Evolutionary conservation across 2,113 vertebrate genomes (phyloP), one percentile per base, ranked within the genome.

Genomic region (Odocoileus virginianus): DNA sequence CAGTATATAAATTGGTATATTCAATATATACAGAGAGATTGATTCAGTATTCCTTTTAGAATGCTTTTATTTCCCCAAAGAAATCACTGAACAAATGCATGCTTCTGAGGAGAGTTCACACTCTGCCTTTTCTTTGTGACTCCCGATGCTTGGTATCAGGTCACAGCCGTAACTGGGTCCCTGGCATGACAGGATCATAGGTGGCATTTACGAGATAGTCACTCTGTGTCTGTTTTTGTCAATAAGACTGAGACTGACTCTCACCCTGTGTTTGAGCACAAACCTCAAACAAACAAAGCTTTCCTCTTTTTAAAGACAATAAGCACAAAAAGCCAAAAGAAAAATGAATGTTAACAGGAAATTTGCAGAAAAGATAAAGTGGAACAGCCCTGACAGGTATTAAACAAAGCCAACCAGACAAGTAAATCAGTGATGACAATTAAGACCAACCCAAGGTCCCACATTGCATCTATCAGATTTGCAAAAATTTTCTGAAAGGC

Each of bases 31-130:
- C 67, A 71, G 67, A 71, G 33, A 57, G 7, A 67, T 7, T 27
- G 76, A 83, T 89, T 87, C 21, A 57, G 47, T 78, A 58, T 60
- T 30, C 71, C 13, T 93, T 96, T 84, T 82, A 81, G 89, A 93
- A 60, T 74, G 30, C 57, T 79, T 52, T 96, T 30, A 47, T 87
- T 87, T 95, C 8, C 30, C 17, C 74, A 92, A 47, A 71, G 40
- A 83, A 33, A 2, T 93, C 60, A 28, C 67, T 93, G 43, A 96
- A 54, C 82, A 36, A 94, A 45, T 36, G 30, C 43, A 14, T 86
- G 15, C n/a, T 78, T 94, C 27, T 71, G 55, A 36, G 43, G 82
- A 33, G 7, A 92, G 25, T 21, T 13, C 36, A 40, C 19, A 76
- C 0, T 82, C 28, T 87, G 52, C 23, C 28, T 58, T 84, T 84